A percentile compares a stretch with the other conserved stretches of the same genome.
Evolutionary conservation across 1,140 invertebrate species (phyloP).

Genomic region (Venustaconcha ellipsiformis): DNA sequence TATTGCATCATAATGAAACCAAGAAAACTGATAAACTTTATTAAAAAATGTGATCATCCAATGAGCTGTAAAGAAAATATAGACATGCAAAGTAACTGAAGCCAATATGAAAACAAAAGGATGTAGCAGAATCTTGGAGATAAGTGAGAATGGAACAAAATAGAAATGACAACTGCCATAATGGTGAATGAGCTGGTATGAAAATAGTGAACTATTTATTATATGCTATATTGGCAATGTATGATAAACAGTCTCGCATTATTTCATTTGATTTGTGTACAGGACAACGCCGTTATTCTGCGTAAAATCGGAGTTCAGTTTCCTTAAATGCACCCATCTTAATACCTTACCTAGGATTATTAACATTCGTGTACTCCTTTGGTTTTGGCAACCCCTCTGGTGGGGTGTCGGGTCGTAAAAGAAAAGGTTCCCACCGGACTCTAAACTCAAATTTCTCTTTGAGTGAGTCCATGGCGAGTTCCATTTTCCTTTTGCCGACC

Average conservation of each 20-base stretch:
- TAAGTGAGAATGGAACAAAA: too few species aligned
- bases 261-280: too few species aligned
- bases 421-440: slow-evolving; percentile 59
- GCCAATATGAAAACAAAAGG: neutral
- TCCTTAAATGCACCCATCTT: neutral
- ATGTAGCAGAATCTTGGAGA: neutral
- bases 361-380: slow-evolving; percentile 36
- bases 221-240: too few species aligned
- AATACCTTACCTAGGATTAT: slow-evolving; percentile 43
- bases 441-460: slow-evolving; percentile 53
- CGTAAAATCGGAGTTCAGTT: too few species aligned
- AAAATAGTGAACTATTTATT: too few species aligned
- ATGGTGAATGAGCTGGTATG: too few species aligned
- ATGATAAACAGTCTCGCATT: too few species aligned
- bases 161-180: neutral
- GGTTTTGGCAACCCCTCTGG: slow-evolving; percentile 55
- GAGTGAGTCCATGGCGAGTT: slow-evolving; percentile 50
- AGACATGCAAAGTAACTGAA: neutral
- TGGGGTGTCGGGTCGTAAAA: slow-evolving; percentile 54
- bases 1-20: too few species aligned
- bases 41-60: too few species aligned
- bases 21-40: too few species aligned
- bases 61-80: too few species aligned
- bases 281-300: too few species aligned
- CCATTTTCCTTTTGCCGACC: slow-evolving; percentile 62